phyloP scores from a whole-genome alignment of 2,113 vertebrate species.

The Rissa tridactyla region DNA sequence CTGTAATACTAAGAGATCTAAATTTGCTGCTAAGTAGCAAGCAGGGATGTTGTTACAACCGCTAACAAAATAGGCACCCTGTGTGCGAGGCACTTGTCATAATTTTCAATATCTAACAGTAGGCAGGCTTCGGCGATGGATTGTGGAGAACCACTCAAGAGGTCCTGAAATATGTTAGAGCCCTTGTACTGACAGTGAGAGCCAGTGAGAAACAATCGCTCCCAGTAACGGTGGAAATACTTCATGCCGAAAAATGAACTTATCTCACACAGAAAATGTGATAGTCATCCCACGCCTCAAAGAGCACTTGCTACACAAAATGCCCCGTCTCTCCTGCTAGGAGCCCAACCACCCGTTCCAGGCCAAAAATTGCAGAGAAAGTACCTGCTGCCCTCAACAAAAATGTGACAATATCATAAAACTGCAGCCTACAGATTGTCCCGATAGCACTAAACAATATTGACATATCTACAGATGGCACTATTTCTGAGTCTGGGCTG shows the following conservation, averaged over 20 bases:
- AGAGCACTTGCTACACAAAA: background rate
- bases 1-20: background rate
- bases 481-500: background rate
- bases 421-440: background rate
- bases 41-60: background rate
- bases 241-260: slow-evolving; percentile 18
- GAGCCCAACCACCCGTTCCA: background rate
- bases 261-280: background rate
- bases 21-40: background rate
- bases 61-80: background rate
- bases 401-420: background rate
- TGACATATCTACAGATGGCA: background rate
- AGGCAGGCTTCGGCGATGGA: background rate
- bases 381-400: background rate
- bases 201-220: background rate
- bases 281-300: background rate
- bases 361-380: background rate
- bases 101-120: background rate
- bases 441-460: background rate
- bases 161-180: background rate
- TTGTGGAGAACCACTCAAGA: background rate
- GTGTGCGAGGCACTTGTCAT: background rate
- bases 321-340: background rate
- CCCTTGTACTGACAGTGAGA: background rate
- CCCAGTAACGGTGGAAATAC: background rate